Base-by-base conservation (phyloP, 2,888 invertebrate species). In the Sminthurides aquaticus region DNA sequence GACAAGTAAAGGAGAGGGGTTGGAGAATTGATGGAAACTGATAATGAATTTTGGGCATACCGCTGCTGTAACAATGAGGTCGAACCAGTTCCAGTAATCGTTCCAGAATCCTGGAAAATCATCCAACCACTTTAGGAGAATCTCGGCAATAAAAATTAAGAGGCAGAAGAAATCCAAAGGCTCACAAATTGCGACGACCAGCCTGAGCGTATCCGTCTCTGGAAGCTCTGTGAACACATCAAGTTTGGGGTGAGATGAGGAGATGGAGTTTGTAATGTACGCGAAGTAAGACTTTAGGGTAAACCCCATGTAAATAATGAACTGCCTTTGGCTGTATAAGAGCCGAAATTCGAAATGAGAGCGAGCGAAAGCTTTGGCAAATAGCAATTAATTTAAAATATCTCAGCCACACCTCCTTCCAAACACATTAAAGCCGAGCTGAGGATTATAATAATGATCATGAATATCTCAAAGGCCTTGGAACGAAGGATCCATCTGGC, bases 11-110 rank as follows among this genome's bases (percentile, higher is more conserved):
- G n/a, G n/a, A n/a, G n/a, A n/a, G n/a, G n/a, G n/a, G n/a, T n/a
- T n/a, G n/a, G n/a, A n/a, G n/a, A n/a, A n/a, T n/a, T n/a, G n/a
- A n/a, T n/a, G n/a, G n/a, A 15, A 34, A 34, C 15, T 34, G 8
- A 15, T 34, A 15, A 5, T 34, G 8, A 34, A 34, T 34, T 34
- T 58, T 27, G 28, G n/a, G 28, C 27, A 43, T 67, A 70, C 68
- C 27, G 55, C 57, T n/a, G 64, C 18, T 11, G 71, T 70, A 26
- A 71, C 66, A 0, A 67, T 25, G 52, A 71, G 69, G 56, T 74
- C 73, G 29, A 73, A 73, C 2, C 68, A 49, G 24, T 73, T 73
- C 72, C 73, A 72, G 2, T 67, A 67, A 25, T 72, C 71, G 20
- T 29, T 27, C 74, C 74, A 74, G 60, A 74, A 74, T 1, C 49